Evolutionary conservation across 2,888 invertebrate species (phyloP).

Genomic region (Cephus nigrinus): DNA sequence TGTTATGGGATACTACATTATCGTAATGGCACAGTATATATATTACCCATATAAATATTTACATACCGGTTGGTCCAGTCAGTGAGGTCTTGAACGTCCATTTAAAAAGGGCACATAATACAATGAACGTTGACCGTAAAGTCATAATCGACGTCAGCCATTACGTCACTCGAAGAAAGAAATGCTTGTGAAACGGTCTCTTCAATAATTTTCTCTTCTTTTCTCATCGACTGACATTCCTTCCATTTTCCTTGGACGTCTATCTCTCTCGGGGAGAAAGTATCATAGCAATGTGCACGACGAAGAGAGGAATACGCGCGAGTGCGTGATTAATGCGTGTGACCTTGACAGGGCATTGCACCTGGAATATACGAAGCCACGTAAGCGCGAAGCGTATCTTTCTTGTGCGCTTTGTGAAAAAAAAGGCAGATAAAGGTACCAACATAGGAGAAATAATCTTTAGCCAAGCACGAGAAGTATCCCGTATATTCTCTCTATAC

Average conservation of each 20-base stretch:
- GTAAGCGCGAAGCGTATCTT: background rate
- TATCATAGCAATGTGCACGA: background rate
- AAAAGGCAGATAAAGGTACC: background rate
- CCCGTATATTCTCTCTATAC: background rate
- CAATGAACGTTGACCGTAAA: background rate
- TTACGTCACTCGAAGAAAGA: background rate
- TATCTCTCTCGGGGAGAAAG: background rate
- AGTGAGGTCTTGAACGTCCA: background rate
- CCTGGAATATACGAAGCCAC: slow-evolving; percentile 12
- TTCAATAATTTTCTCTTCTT: background rate
- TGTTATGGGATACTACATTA: background rate
- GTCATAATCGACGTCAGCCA: background rate
- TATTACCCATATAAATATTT: background rate
- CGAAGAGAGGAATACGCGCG: background rate
- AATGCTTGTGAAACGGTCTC: background rate
- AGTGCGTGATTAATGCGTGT: slow-evolving; percentile 26
- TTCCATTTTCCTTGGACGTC: background rate
- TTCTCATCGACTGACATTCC: background rate
- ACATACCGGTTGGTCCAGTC: background rate
- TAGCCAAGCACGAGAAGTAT: background rate
- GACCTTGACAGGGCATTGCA: slow-evolving; percentile 41
- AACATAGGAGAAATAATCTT: background rate
- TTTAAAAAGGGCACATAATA: background rate
- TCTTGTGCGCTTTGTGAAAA: background rate
- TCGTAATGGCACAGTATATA: background rate